These are phyloP conservation scores for Panonychus citri DNA, from an alignment of 1,140 invertebrate genomes.

Conservation along the genomic window DNA sequence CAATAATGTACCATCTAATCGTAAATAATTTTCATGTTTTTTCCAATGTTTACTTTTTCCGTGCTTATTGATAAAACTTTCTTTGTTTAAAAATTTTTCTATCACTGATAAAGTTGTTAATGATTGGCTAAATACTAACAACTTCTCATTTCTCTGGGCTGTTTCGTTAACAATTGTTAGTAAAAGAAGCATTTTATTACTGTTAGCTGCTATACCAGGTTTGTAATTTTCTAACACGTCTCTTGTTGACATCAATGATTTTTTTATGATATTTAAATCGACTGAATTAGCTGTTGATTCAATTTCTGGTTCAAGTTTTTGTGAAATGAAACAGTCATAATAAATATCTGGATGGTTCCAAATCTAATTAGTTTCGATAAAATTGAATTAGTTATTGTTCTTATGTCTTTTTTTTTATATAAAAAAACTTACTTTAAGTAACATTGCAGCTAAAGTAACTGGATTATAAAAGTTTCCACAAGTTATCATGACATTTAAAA, in stretches of 20 bases:
- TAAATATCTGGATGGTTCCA: background rate
- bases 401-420: no score
- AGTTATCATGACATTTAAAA: background rate
- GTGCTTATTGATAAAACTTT: background rate
- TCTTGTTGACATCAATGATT: background rate
- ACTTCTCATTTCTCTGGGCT: no score
- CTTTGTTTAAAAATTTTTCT: background rate
- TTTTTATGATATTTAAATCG: background rate
- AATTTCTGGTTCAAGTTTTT: background rate
- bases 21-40: background rate
- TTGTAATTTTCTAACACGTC: background rate
- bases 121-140: background rate
- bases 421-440: no score
- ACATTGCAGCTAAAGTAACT: no score
- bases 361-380: background rate
- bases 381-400: no score
- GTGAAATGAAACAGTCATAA: background rate
- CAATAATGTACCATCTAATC: background rate
- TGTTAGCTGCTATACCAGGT: background rate
- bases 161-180: background rate
- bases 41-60: background rate
- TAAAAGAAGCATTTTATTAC: background rate
- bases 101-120: background rate
- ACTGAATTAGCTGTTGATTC: background rate
- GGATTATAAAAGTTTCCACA: background rate